phyloP scores from a whole-genome alignment of 2,113 vertebrate genomes.

The Dromaius novaehollandiae region DNA sequence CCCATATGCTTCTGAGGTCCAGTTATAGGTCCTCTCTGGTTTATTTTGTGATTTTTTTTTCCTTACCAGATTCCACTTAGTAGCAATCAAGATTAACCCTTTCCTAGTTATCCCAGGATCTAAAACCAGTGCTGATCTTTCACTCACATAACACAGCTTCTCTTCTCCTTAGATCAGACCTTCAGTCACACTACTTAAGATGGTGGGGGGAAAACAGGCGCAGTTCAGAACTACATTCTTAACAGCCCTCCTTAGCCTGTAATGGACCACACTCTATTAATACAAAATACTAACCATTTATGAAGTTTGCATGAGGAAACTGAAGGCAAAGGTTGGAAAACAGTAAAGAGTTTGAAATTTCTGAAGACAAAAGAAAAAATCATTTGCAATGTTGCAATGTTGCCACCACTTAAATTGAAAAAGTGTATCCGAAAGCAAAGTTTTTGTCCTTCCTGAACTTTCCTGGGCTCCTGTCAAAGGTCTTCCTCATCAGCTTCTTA shows the following conservation, averaged over 20 bases:
- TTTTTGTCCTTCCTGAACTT: not conserved
- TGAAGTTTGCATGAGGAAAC: not conserved
- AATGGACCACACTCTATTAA: not conserved
- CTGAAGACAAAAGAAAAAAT: not conserved
- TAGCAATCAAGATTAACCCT: not conserved
- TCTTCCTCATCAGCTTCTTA: not conserved
- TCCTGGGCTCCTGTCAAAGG: not conserved
- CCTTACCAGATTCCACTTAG: not conserved
- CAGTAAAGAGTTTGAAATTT: not conserved
- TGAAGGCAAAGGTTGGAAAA: not conserved
- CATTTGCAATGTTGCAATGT: not conserved
- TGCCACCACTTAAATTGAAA: not conserved
- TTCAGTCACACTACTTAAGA: not conserved
- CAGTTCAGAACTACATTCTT: not conserved
- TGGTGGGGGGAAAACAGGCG: not conserved
- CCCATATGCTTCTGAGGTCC: not conserved
- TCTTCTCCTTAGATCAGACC: not conserved
- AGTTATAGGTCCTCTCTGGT: not conserved
- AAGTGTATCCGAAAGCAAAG: not conserved
- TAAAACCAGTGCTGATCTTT: not conserved
- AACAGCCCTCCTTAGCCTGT: not conserved
- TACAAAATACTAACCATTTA: not conserved
- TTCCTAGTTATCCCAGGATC: not conserved
- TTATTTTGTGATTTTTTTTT: not conserved
- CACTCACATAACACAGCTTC: not conserved